Conservation (phyloP, 2,113 vertebrate genomes). For the Meriones unguiculatus region DNA sequence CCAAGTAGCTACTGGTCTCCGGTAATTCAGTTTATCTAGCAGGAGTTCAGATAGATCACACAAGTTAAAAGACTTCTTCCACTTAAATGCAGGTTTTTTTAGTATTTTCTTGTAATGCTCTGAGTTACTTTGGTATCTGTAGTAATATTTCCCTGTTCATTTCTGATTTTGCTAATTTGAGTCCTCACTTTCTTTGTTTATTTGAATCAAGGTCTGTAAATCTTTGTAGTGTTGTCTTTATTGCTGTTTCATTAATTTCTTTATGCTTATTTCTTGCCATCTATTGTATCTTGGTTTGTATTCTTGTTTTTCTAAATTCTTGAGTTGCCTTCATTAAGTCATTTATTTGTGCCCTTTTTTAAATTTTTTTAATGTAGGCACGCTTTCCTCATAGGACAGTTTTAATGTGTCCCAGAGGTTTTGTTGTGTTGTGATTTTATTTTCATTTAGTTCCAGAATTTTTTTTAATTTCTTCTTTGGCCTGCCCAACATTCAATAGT, state of each 20-base stretch:
- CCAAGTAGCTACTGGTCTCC: not conserved
- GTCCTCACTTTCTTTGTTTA: not conserved
- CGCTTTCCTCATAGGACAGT: not conserved
- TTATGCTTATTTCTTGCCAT: not conserved
- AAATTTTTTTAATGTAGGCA: not conserved
- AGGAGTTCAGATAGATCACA: not conserved
- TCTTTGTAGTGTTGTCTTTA: not conserved
- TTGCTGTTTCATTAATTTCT: not conserved
- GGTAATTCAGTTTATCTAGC: not conserved
- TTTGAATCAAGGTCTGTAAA: not conserved
- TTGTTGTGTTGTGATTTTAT: not conserved
- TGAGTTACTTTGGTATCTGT: not conserved
- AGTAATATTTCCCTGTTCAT: not conserved
- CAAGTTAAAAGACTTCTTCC: not conserved
- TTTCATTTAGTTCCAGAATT: not conserved
- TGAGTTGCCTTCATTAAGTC: not conserved
- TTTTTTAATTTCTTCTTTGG: not conserved
- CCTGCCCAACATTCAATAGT: not conserved
- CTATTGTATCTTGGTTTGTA: not conserved
- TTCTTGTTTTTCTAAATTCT: not conserved
- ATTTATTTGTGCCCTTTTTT: not conserved
- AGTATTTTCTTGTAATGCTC: not conserved
- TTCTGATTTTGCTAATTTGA: not conserved
- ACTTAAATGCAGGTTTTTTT: not conserved
- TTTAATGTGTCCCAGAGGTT: not conserved